phyloP scores from a whole-genome alignment of 2,113 vertebrate species.

The Cariama cristata region DNA sequence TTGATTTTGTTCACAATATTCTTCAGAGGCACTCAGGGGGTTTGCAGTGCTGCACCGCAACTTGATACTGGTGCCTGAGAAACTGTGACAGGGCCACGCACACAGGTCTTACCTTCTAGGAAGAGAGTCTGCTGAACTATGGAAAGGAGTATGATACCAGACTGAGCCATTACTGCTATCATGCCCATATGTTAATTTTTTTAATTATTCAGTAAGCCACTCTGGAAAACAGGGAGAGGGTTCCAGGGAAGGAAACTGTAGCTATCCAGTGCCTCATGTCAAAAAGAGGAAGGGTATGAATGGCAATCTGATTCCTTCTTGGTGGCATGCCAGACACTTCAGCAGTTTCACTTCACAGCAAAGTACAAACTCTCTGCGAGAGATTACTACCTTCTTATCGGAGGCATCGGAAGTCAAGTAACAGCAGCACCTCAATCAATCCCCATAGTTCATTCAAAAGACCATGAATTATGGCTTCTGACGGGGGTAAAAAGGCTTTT shows the following conservation, averaged over 20 bases:
- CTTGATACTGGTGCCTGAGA: neutral
- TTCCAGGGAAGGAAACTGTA: neutral
- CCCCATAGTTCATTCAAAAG: neutral
- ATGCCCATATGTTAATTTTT: neutral
- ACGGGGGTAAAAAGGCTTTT: neutral
- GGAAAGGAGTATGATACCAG: neutral
- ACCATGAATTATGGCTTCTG: neutral
- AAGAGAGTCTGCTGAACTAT: neutral
- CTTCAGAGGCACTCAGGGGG: neutral
- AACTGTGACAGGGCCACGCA: neutral
- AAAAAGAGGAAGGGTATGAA: neutral
- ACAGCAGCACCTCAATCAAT: neutral
- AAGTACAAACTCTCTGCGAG: neutral
- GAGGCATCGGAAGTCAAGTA: neutral
- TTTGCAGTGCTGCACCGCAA: neutral
- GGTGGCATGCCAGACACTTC: neutral
- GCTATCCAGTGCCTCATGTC: neutral
- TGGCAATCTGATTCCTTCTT: neutral
- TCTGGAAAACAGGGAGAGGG: neutral
- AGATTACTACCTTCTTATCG: neutral
- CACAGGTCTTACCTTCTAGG: neutral
- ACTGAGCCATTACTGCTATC: neutral
- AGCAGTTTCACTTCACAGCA: neutral
- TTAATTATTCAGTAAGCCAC: neutral
- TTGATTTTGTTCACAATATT: neutral